These are phyloP conservation scores for Nudaria mundana DNA, from an alignment of 2,888 invertebrate species.

Conservation along the genomic window DNA sequence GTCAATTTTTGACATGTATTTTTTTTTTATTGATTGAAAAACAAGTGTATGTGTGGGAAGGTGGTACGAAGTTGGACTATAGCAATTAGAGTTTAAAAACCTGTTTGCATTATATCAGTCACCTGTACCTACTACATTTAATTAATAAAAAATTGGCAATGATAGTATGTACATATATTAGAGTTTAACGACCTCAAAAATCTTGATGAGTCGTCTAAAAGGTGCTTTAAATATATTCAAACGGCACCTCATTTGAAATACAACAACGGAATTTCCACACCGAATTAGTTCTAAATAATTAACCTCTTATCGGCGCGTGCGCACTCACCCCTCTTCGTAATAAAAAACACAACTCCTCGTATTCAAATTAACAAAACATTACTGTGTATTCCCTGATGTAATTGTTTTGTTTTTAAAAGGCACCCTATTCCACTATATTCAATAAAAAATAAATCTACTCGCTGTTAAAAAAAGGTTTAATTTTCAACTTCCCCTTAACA, in stretches of 20 bases:
- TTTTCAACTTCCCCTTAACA: too few relatives aligned
- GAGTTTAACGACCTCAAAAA: too few relatives aligned
- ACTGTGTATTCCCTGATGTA: constrained; percentile 66
- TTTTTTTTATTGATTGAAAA: too few relatives aligned
- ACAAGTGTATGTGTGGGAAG: too few relatives aligned
- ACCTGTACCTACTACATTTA: too few relatives aligned
- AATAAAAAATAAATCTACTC: background rate
- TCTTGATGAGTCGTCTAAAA: background rate
- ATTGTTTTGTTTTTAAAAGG: constrained; percentile 59
- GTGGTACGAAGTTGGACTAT: too few relatives aligned
- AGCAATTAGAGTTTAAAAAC: too few relatives aligned
- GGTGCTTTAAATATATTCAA: constrained; percentile 15
- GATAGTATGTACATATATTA: too few relatives aligned
- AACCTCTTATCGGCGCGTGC: constrained; percentile 74
- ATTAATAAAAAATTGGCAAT: too few relatives aligned
- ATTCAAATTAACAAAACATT: constrained; percentile 81
- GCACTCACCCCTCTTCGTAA: constrained; percentile 56
- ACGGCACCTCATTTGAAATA: constrained; percentile 44
- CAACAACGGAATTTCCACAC: constrained; percentile 59
- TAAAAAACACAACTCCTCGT: constrained; percentile 54
- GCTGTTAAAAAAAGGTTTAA: background rate
- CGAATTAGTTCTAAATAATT: constrained; percentile 79
- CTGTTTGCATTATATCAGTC: too few relatives aligned
- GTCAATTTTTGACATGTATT: too few relatives aligned
- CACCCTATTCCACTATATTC: constrained; percentile 24